Percentiles rank a stretch among this genome's conserved stretches.
phyloP scores from a whole-genome alignment of 2,113 vertebrate species.

The Pygoscelis adeliae region DNA sequence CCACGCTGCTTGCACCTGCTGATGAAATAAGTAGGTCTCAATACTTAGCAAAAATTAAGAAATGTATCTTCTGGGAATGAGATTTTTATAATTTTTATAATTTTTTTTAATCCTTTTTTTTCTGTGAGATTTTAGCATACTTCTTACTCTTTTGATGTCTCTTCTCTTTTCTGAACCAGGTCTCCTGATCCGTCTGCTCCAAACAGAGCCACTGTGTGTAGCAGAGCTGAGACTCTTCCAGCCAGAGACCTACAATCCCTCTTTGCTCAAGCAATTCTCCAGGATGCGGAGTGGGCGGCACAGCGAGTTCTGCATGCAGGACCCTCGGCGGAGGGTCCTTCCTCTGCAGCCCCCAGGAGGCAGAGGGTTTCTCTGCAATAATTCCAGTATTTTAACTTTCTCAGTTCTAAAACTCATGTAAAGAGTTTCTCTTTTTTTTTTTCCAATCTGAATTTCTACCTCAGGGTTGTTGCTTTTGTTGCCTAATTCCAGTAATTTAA shows the following conservation, averaged over 20 bases:
- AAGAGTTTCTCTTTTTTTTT: background rate
- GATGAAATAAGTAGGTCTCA: background rate
- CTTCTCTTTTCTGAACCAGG: background rate
- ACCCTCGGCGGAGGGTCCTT: background rate
- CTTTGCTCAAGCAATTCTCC: background rate
- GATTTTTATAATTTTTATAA: accelerated
- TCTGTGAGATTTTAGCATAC: background rate
- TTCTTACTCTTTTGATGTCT: background rate
- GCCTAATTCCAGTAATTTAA: background rate
- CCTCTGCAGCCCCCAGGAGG: background rate
- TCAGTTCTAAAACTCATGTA: background rate
- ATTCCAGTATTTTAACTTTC: background rate
- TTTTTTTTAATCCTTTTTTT: background rate
- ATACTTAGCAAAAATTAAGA: background rate
- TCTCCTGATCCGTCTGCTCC: background rate
- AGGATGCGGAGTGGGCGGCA: accelerated
- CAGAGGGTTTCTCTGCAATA: background rate
- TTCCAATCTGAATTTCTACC: background rate
- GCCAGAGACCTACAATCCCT: background rate
- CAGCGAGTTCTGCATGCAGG: accelerated
- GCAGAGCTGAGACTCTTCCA: background rate
- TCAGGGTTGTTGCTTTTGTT: background rate
- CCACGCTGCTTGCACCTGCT: background rate
- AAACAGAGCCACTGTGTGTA: accelerated
- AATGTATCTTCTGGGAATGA: background rate